Percentiles rank a stretch among this genome's conserved stretches.
These are phyloP conservation scores for Parauchenoglanis punctatus DNA, from an alignment of 2,797 vertebrate genomes.

Conservation along the genomic window DNA sequence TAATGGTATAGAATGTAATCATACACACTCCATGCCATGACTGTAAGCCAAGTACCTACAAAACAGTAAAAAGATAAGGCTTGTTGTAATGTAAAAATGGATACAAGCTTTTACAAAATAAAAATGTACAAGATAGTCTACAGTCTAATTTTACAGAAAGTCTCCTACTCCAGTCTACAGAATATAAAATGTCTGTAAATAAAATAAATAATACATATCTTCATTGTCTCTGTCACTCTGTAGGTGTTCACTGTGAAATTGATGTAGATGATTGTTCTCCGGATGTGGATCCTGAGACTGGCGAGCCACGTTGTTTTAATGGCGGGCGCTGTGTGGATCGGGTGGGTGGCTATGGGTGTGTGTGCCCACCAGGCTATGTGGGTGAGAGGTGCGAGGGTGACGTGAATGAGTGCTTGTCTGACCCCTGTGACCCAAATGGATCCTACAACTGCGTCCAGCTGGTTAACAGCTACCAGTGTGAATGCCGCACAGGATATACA, in stretches of 20 bases:
- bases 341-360: constrained; percentile 92
- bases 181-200: no score
- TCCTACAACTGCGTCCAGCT: constrained; percentile 96
- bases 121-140: background rate
- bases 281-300: constrained; percentile 79
- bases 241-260: constrained; percentile 96
- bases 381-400: constrained; percentile 97
- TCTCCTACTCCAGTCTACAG: no score
- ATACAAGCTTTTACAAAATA: background rate
- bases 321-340: constrained; percentile 90
- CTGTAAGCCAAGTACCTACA: background rate
- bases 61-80: background rate
- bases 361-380: constrained; percentile 89
- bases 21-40: background rate
- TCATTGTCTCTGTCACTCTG: constrained; percentile 15
- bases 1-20: background rate
- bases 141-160: background rate
- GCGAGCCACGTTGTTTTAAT: constrained; percentile 94
- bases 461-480: constrained; percentile 92
- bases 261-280: constrained; percentile 93
- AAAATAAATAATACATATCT: background rate
- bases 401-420: constrained; percentile 95
- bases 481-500: constrained; percentile 89
- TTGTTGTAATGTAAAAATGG: background rate
- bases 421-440: constrained; percentile 90